Base-by-base conservation (phyloP, 2,113 vertebrate species). In the Argyrosomus japonicus region DNA sequence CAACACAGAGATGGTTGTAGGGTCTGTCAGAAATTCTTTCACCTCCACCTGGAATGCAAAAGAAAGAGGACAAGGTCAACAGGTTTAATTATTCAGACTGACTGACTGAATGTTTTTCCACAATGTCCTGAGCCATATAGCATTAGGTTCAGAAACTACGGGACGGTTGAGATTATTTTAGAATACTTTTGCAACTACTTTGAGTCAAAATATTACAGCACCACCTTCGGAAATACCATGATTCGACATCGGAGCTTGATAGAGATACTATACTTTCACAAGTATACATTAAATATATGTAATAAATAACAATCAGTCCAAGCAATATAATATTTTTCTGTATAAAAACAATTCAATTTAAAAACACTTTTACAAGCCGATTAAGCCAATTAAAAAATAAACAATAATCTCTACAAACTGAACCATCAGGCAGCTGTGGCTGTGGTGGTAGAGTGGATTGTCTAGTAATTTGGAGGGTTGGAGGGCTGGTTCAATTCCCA, bases 31-130 rank as follows among this genome's bases (percentile, higher is more conserved):
- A 64, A 23, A 56, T 50, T 48, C n/a, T 60, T 21, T 64, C 64
- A 51, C 43, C 43, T 77, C 19, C 47, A 50, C 32, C 68, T 68
- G 54, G 60, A 72, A 54, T 29, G 36, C 67, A 62, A 6, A 58
- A 12, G 36, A 47, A n/a, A 17, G 15, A 58, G 13, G 13, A 15
- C 2, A 51, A 58, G 45, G 61, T 65, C 64, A 48, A 2, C 27
- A 0, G 21, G 15, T 19, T n/a, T 23, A n/a, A 19, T 56, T 6
- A 13, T 17, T 73, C 61, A 25, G 23, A 64, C 43, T 12, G 25
- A 18, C 40, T 56, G 19, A 32, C 19, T 12, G 53, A 25, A 3
- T 36, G 32, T 63, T 54, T 70, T 54, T 27, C n/a, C 29, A 51
- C 10, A 2, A 7, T 14, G n/a, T 56, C 23, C 36, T 43, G 6